A percentile compares a stretch with the other conserved stretches of the same genome.
Conservation (phyloP, 2,797 vertebrate species). For the Anguilla megastoma region DNA sequence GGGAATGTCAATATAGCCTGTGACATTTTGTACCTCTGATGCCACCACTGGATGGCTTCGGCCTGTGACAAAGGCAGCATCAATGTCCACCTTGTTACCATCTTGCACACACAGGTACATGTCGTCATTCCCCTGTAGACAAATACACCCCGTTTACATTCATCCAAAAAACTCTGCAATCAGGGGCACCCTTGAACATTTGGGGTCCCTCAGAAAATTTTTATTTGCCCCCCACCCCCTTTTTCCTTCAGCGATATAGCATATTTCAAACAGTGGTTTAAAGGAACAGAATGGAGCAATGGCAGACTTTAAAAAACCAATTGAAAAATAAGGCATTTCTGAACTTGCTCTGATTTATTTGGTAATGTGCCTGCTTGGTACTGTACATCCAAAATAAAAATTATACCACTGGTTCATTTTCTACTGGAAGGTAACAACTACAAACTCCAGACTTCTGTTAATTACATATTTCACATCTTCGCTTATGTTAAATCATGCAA, state of each 20-base stretch:
- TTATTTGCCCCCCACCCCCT: not conserved
- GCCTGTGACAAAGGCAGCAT: slow-evolving; percentile 66
- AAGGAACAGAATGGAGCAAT: not conserved
- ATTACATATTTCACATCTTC: not conserved
- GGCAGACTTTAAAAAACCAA: not conserved
- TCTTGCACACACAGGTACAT: slow-evolving; percentile 77
- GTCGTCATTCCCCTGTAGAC: slow-evolving; percentile 81
- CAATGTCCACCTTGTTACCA: slow-evolving; percentile 59
- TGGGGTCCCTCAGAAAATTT: not conserved
- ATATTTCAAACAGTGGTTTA: not conserved
- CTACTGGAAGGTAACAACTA: not conserved
- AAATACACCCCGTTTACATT: not conserved
- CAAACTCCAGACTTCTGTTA: not conserved
- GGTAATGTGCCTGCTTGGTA: not conserved
- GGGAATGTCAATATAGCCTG: not conserved
- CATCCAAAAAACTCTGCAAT: not conserved
- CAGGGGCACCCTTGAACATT: not conserved
- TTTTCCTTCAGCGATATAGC: not conserved
- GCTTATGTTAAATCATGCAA: not conserved
- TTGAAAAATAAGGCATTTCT: not conserved
- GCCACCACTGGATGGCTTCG: slow-evolving; percentile 69
- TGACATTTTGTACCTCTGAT: slow-evolving; percentile 63
- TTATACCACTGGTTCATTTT: not conserved
- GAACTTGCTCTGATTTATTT: not conserved
- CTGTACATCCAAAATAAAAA: not conserved